Evolutionary conservation across 2,888 invertebrate genomes (phyloP), one percentile per base, ranked within the genome.

Genomic region (Drosophila borealis): DNA sequence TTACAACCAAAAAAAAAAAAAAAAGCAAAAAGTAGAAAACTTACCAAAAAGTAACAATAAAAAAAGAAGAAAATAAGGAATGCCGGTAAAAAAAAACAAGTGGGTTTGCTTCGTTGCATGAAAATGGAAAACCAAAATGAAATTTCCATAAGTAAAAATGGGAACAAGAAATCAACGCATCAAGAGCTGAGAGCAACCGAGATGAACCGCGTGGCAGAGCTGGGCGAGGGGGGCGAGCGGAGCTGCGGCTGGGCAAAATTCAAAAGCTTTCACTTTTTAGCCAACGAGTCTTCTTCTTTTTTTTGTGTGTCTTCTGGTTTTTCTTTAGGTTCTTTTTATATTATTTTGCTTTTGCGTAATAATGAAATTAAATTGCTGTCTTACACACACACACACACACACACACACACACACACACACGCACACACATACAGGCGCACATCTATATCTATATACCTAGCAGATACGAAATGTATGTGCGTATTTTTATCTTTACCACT

Each of bases 351-450:
- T 74, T 72, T 65, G 78, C 74, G 74, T 76, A 74, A 74, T 86
- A 82, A 86, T 86, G 77, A 86, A 86, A 86, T 86, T 79, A 86
- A 70, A 79, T 69, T 65, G 66, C 74, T 68, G 83, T 61, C 70
- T 66, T 73, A 66, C 45, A 49, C 45, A 54, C 50, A 25, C 37
- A 51, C 49, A 63, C 37, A 60, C 11, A 48, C 50, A 37, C 8
- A 41, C 19, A 51, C 48, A 62, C 19, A 50, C 6, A 46, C 10
- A 29, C 13, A 37, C n/a, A 33, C n/a, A 34, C 13, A 37, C n/a
- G 33, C n/a, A 34, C 14, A 42, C 14, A 54, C 33, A 36, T 41
- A 44, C 39, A 50, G 45, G 14, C 10, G 37, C 34, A 42, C 25
- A 13, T 37, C 44, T 19, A n/a, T 17, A 44, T 37, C n/a, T 29